Percentiles rank a stretch among this genome's conserved stretches.
phyloP scores from a whole-genome alignment of 2,113 vertebrate species.

The Benthochromis sp. region DNA sequence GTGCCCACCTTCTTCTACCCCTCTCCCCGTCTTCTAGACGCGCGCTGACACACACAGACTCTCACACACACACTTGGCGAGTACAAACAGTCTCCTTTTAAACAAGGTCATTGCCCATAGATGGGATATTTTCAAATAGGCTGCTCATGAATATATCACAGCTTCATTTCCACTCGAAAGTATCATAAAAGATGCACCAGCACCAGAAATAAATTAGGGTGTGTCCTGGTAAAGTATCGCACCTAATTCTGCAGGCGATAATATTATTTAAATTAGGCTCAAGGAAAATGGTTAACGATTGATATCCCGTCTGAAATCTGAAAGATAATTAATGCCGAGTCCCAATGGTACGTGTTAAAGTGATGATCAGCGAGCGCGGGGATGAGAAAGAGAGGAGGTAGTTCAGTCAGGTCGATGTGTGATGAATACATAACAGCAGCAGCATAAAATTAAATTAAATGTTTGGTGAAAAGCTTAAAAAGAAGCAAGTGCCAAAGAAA shows the following conservation, averaged over 20 bases:
- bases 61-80: neutral
- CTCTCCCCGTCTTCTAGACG: neutral
- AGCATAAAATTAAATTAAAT: neutral
- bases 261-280: neutral
- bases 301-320: neutral
- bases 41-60: neutral
- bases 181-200: neutral
- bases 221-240: neutral
- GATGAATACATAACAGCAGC: neutral
- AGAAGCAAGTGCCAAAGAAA: neutral
- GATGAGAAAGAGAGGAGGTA: neutral
- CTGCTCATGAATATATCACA: constrained; percentile 1
- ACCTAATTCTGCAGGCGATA: neutral
- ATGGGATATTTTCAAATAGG: constrained; percentile 24
- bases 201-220: neutral
- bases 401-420: neutral
- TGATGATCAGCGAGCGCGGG: neutral
- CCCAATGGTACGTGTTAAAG: neutral
- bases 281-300: neutral
- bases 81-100: neutral
- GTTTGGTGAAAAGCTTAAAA: neutral
- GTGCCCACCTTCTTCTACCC: constrained; percentile 33
- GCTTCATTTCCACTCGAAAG: neutral
- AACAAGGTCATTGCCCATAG: constrained; percentile 49
- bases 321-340: neutral